Percentiles rank a stretch among this genome's conserved stretches.
Evolutionary conservation across 1,140 invertebrate species (phyloP).

Genomic region (Euschistus heros): DNA sequence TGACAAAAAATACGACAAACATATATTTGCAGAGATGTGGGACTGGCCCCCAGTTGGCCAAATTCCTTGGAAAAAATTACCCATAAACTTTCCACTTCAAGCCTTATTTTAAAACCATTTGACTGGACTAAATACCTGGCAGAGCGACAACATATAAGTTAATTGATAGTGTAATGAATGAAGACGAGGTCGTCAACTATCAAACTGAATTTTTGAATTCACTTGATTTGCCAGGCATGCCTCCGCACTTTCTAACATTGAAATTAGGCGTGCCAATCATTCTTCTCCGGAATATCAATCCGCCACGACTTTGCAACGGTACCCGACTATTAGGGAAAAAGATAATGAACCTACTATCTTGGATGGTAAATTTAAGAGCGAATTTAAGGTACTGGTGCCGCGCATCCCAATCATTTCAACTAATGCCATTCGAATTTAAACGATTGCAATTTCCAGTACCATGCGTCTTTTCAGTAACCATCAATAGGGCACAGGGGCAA

Average conservation of each 20-base stretch:
- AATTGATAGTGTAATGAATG: constrained; percentile 33
- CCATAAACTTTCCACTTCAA: no score
- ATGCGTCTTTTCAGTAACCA: constrained; percentile 39
- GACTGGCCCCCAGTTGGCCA: no score
- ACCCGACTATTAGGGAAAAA: constrained; percentile 30
- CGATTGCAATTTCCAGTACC: constrained; percentile 32
- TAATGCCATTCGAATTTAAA: constrained; percentile 25
- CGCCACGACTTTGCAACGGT: constrained; percentile 32
- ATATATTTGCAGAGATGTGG: no score
- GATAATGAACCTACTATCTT: constrained; percentile 28
- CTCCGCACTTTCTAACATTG: constrained; percentile 26
- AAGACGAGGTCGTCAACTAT: constrained; percentile 33
- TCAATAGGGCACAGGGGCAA: constrained; percentile 36
- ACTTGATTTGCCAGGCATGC: constrained; percentile 27
- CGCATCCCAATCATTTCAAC: constrained; percentile 23
- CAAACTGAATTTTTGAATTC: constrained; percentile 34
- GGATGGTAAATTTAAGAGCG: constrained; percentile 20
- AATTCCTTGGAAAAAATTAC: no score
- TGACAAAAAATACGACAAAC: no score
- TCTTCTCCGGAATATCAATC: constrained; percentile 34
- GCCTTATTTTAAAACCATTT: no score
- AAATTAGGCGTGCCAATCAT: constrained; percentile 33
- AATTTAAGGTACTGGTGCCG: constrained; percentile 23
- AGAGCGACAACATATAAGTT: constrained; percentile 31
- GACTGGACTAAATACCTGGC: constrained; percentile 28